Evolutionary conservation across 1,140 invertebrate genomes (phyloP), one percentile per base, ranked within the genome.

Genomic region (Tetragonula clypearis): DNA sequence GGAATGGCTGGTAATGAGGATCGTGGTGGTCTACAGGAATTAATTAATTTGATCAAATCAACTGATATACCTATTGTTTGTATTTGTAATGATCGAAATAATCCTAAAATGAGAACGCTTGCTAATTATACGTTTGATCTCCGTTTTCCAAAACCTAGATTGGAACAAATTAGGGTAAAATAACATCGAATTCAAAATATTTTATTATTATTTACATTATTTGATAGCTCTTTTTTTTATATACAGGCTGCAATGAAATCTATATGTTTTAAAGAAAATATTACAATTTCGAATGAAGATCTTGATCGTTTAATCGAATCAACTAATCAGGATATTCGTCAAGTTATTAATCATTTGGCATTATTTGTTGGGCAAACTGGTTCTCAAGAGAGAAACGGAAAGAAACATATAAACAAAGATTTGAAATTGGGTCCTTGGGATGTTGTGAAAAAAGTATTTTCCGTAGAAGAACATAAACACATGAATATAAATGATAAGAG

Each of bases 1-100:
- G 99, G 99, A 21, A 99, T 99, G 99, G 98, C 99, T 19, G 99
- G 99, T 21, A 99, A 99, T 94, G 98, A 99, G 94, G 99, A 99
- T 95, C 96, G 99, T 89, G 99, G 99, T 72, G 99, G 99, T 74
- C 96, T 99, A 69, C 97, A 98, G 94, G 99, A 99, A 95, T 93
- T 99, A 21, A 99, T 99, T 86, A 95, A 95, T 30, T 95, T 99
- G 11, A 99, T 99, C 71, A 99, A 99, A 95, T 95, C 95, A 4
- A 96, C 98, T 0, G 97, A 97, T 75, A 96, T 99, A 75, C 99
- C 99, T 0, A 97, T 99, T 60, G 98, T 99, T 88, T 99, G 99
- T 94, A 99, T 99, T 96, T 99, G 99, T 94, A 99, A 99, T 92
- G 99, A 99, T 95, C 95, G 99, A 83, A 97, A 97, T 92, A 97